Percentiles rank a stretch among this genome's conserved stretches.
phyloP scores from a whole-genome alignment of 2,888 invertebrate genomes.

The Hipparchia semele region DNA sequence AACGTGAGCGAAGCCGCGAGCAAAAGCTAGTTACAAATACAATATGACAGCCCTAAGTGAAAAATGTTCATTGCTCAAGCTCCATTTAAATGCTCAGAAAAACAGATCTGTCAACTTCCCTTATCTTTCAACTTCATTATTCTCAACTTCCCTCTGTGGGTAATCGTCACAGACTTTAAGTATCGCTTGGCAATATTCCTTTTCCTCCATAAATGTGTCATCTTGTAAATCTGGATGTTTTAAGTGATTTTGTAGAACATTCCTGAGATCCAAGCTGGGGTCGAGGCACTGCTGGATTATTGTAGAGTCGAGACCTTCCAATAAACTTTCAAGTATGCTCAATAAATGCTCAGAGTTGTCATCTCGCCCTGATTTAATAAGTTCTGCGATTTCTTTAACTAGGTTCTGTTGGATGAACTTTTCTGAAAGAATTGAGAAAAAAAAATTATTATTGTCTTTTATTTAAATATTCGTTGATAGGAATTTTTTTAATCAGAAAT shows the following conservation, averaged over 20 bases:
- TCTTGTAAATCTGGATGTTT: slow-evolving; percentile 51
- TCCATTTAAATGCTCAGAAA: neutral
- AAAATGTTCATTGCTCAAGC: neutral
- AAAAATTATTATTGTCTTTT: neutral
- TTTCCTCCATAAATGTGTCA: slow-evolving; percentile 61
- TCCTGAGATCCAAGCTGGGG: slow-evolving; percentile 50
- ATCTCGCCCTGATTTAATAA: slow-evolving; percentile 53
- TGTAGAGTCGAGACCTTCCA: slow-evolving; percentile 47
- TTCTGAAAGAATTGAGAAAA: slow-evolving; percentile 49
- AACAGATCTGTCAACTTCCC: neutral
- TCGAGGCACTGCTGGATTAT: slow-evolving; percentile 55
- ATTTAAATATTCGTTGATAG: too few species aligned
- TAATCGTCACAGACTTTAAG: slow-evolving; percentile 45
- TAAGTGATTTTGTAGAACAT: slow-evolving; percentile 52
- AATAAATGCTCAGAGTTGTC: slow-evolving; percentile 65
- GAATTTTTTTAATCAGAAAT: too few species aligned
- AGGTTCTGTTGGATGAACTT: slow-evolving; percentile 59
- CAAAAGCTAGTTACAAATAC: neutral
- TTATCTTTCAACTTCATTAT: slow-evolving; percentile 61
- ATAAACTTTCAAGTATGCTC: slow-evolving; percentile 52
- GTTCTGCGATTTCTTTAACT: slow-evolving; percentile 50
- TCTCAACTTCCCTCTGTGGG: slow-evolving; percentile 39
- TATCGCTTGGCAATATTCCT: slow-evolving; percentile 56
- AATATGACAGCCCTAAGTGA: neutral
- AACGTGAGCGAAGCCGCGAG: too few species aligned